Base-by-base conservation (phyloP, 2,888 invertebrate genomes). In the Esperia sulphurella region DNA sequence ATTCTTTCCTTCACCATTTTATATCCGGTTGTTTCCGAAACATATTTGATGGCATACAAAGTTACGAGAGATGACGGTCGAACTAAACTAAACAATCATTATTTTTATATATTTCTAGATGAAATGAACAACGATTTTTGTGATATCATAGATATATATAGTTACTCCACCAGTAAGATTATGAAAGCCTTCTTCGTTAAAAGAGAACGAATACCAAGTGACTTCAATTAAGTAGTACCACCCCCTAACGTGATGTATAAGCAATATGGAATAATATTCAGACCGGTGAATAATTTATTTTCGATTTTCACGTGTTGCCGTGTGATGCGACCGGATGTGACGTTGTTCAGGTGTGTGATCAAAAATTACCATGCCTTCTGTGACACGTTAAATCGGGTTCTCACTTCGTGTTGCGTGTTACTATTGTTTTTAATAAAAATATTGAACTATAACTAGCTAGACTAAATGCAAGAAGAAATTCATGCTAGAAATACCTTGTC, bases 221-320 rank as follows among this genome's bases (percentile, higher is more conserved):
- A 37, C 13, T 37, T 37, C 7, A 1, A 12, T 37, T 7, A 12
- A 6, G 33, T 33, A 33, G 33, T 33, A 33, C 8, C 33, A 12
- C 68, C 68, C 73, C 70, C 74, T 77, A 77, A 75, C 79, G 76
- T 69, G 78, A 81, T 82, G 79, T 75, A 79, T 79, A 78, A 76
- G 76, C 75, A 76, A 82, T 79, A 79, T 79, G 76, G 75, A 76
- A 75, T 74, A 71, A 43, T 74, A 77, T 72, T 77, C 65, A 68
- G 68, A 68, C 61, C 67, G 65, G 67, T 83, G 79, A 85, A 86
- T 85, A 79, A 84, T 83, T 85, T 84, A 83, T 75, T 68, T 65
- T 58, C 70, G 66, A 78, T 75, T 79, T 77, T 76, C 76, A 70
- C 72, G 69, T 65, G 61, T 62, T 58, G 58, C 63, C 39, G 41